Evolutionary conservation across 2,888 invertebrate genomes (phyloP).

Genomic region (Hirtodrosophila duncani): DNA sequence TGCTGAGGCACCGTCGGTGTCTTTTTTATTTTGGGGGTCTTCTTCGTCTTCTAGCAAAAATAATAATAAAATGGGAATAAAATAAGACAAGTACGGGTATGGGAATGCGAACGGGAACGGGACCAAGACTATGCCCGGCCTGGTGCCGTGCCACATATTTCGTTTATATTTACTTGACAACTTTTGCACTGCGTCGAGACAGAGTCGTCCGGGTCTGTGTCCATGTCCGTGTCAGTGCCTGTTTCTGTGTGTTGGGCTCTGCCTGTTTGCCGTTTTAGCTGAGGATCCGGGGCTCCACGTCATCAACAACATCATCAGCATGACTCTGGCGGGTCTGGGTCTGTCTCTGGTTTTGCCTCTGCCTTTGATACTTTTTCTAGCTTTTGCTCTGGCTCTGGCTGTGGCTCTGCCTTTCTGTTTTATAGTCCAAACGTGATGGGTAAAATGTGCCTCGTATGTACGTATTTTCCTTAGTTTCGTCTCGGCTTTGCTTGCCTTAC

Average conservation of each 20-base stretch:
- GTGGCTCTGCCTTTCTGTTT: slow-evolving; percentile 48
- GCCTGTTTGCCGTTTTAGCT: slow-evolving; percentile 46
- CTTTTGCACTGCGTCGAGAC: slow-evolving; percentile 57
- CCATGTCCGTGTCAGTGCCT: slow-evolving; percentile 10
- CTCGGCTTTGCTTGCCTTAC: slow-evolving; percentile 12
- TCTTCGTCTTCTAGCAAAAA: slow-evolving; percentile 41
- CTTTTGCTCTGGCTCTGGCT: slow-evolving; percentile 21
- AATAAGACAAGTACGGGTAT: slow-evolving; percentile 55
- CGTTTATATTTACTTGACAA: slow-evolving; percentile 69
- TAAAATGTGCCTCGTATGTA: slow-evolving; percentile 48
- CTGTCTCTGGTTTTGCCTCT: slow-evolving; percentile 6
- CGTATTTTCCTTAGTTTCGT: slow-evolving; percentile 15
- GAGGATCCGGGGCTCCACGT: slow-evolving; percentile 55
- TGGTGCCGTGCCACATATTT: slow-evolving; percentile 62
- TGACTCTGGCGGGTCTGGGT: slow-evolving; percentile 14
- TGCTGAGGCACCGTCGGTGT: slow-evolving; percentile 10
- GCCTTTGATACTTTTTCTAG: too few species aligned
- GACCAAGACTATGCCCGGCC: slow-evolving; percentile 10
- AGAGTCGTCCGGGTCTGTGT: too few species aligned
- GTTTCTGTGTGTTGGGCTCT: slow-evolving; percentile 16
- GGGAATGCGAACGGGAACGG: slow-evolving; percentile 15
- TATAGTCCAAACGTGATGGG: slow-evolving; percentile 70
- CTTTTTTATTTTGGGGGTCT: slow-evolving; percentile 18
- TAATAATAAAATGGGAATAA: slow-evolving; percentile 67
- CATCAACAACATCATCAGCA: slow-evolving; percentile 67